These are phyloP conservation scores for Pararge aegeria DNA, from an alignment of 1,140 invertebrate species.

Conservation along the genomic window DNA sequence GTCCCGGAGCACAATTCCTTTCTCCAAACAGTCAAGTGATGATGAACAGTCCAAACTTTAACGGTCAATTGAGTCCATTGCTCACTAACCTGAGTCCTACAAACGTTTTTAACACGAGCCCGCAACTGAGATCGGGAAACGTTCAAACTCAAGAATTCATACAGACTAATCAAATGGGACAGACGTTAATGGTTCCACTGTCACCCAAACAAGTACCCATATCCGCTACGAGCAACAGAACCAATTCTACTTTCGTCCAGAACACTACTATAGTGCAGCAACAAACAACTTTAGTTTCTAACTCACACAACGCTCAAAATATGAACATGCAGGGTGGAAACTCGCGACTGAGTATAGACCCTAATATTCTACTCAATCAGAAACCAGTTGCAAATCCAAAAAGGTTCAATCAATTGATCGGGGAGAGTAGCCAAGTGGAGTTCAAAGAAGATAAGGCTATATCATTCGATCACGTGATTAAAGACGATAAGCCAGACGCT, in stretches of 20 bases:
- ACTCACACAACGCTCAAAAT: conserved; percentile 81
- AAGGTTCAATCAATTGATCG: conserved; percentile 36
- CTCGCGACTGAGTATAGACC: conserved; percentile 79
- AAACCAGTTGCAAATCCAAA: conserved; percentile 45
- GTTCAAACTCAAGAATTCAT: conserved; percentile 86
- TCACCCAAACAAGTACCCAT: conserved; percentile 83
- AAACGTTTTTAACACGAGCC: conserved; percentile 83
- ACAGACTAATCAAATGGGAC: conserved; percentile 85
- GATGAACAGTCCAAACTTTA: conserved; percentile 86
- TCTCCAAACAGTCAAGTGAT: conserved; percentile 88
- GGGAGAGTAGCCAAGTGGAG: conserved; percentile 32
- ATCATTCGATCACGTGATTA: conserved; percentile 3
- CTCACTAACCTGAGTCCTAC: conserved; percentile 87
- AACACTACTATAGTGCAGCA: conserved; percentile 85
- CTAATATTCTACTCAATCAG: conserved; percentile 48
- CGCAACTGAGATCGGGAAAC: conserved; percentile 80
- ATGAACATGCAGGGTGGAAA: conserved; percentile 49
- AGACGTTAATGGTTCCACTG: conserved; percentile 88
- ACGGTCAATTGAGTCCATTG: conserved; percentile 89
- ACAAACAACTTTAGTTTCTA: conserved; percentile 85
- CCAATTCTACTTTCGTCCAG: conserved; percentile 87
- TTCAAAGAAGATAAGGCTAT: conserved; percentile 30
- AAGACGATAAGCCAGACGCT: conserved; percentile 12
- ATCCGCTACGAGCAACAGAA: conserved; percentile 82
- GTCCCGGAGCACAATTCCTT: conserved; percentile 85